A percentile compares a stretch with the other conserved stretches of the same genome.
Conservation (phyloP, 2,888 invertebrate genomes). For the Ectemnius cavifrons region DNA sequence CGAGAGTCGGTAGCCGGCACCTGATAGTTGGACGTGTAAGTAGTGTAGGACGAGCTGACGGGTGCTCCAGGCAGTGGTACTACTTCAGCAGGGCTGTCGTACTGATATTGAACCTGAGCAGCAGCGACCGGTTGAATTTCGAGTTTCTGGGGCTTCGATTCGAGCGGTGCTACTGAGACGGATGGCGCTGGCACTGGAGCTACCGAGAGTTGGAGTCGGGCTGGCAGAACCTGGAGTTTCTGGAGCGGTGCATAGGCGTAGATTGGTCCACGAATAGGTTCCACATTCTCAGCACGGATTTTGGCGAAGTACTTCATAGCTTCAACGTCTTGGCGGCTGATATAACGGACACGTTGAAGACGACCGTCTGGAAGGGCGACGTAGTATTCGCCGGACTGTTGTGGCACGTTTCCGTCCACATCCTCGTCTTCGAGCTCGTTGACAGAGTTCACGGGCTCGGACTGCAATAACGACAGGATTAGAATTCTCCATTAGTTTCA, state of each 20-base stretch:
- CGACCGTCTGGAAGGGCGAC: slow-evolving; percentile 83
- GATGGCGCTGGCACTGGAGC: slow-evolving; percentile 48
- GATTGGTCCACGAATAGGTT: slow-evolving; percentile 82
- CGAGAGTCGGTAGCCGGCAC: slow-evolving; percentile 65
- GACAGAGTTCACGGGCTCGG: slow-evolving; percentile 68
- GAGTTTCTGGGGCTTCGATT: slow-evolving; percentile 62
- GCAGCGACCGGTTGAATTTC: slow-evolving; percentile 69
- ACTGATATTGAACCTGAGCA: slow-evolving; percentile 68
- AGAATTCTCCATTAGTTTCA: too few species aligned
- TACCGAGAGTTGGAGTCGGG: slow-evolving; percentile 58
- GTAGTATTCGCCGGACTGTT: slow-evolving; percentile 81
- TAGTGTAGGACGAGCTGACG: slow-evolving; percentile 63
- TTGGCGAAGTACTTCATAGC: slow-evolving; percentile 84
- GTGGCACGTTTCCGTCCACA: slow-evolving; percentile 68
- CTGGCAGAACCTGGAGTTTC: slow-evolving; percentile 68
- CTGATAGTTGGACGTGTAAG: slow-evolving; percentile 70
- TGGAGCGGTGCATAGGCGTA: slow-evolving; percentile 79
- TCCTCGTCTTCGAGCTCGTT: slow-evolving; percentile 73
- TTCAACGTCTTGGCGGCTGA: slow-evolving; percentile 79
- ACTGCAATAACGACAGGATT: slow-evolving; percentile 42
- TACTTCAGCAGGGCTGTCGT: slow-evolving; percentile 61
- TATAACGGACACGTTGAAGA: slow-evolving; percentile 82
- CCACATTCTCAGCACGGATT: slow-evolving; percentile 82
- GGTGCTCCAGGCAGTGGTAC: slow-evolving; percentile 59
- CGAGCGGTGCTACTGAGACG: slow-evolving; percentile 33